Base-by-base conservation (phyloP, 2,888 invertebrate genomes). In the Drosophila bunnanda region DNA sequence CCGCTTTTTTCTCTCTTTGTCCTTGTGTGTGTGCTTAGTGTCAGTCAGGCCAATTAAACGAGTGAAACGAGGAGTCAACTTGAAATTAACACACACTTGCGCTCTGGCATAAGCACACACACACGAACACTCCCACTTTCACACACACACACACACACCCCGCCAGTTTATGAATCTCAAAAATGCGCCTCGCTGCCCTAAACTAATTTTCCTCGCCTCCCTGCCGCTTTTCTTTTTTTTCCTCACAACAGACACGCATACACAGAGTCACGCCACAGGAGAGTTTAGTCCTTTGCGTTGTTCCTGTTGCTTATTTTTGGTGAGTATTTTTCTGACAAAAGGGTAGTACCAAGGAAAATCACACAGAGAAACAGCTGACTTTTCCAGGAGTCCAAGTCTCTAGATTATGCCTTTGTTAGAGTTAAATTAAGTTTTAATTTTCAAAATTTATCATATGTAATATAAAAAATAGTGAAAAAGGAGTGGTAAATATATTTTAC, bases 81-180 rank as follows among this genome's bases (percentile, higher is more conserved):
- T 67, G 74, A 85, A 81, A 85, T 85, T 85, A 85, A 79, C 89
- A 85, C 87, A 88, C 81, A 80, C 87, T 81, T 32, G 50, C 65
- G 32, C 22, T 15, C 65, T 39, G 38, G 41, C 50, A 32, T 20
- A 30, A 20, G n/a, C 50, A 32, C 65, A 41, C 59, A 52, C 46
- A 22, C 5, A 30, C 12, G 12, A 25, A 32, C 65, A 41, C 25
- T 25, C 25, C 25, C 17, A 20, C 58, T 50, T 36, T 34, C 50
- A 17, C 43, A 28, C 41, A 34, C 50, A 17, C 43, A 28, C 56
- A 41, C 36, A 38, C 54, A 68, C 34, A 54, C 39, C 50, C 34
- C 56, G 43, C 66, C 67, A 75, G 80, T 76, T 88, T 88, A 88
- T 83, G 88, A 83, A 82, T 83, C 82, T 88, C 69, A 85, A 85